phyloP scores from a whole-genome alignment of 92 coral and sea anemone genomes.

The Plumapathes pennacea region DNA sequence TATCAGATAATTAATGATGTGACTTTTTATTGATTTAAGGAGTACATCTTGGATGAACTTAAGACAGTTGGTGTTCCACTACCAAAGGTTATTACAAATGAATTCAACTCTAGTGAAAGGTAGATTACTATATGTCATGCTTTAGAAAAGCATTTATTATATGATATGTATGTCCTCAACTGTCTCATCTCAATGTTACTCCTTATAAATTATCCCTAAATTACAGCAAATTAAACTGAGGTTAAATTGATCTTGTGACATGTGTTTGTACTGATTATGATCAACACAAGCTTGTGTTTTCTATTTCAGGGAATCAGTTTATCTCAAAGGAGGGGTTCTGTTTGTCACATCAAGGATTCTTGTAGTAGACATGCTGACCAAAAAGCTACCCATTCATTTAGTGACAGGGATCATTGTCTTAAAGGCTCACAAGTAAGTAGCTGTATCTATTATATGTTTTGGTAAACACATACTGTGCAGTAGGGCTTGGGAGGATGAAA shows the following conservation, averaged over 20 bases:
- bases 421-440: slow-evolving; percentile 92
- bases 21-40: slow-evolving; percentile 26
- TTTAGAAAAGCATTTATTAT: background rate
- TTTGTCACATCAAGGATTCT: slow-evolving; percentile 96
- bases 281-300: background rate
- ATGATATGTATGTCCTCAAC: too few relatives aligned
- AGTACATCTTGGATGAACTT: slow-evolving; percentile 68
- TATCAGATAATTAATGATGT: background rate
- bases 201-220: too few relatives aligned
- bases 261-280: too few relatives aligned
- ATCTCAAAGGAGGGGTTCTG: slow-evolving; percentile 86
- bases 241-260: too few relatives aligned
- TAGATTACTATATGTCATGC: background rate
- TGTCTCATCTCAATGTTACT: too few relatives aligned
- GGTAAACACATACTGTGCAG: too few relatives aligned
- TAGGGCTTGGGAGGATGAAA: too few relatives aligned
- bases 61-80: slow-evolving; percentile 57
- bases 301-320: slow-evolving; percentile 65
- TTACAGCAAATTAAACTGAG: too few relatives aligned
- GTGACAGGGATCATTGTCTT: slow-evolving; percentile 89
- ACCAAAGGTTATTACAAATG: slow-evolving; percentile 81
- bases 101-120: slow-evolving; percentile 78
- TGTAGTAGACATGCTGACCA: slow-evolving; percentile 92
- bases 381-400: slow-evolving; percentile 86
- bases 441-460: background rate